These are phyloP conservation scores for Spodoptera exigua DNA, from an alignment of 2,888 invertebrate genomes.

Conservation along the genomic window DNA sequence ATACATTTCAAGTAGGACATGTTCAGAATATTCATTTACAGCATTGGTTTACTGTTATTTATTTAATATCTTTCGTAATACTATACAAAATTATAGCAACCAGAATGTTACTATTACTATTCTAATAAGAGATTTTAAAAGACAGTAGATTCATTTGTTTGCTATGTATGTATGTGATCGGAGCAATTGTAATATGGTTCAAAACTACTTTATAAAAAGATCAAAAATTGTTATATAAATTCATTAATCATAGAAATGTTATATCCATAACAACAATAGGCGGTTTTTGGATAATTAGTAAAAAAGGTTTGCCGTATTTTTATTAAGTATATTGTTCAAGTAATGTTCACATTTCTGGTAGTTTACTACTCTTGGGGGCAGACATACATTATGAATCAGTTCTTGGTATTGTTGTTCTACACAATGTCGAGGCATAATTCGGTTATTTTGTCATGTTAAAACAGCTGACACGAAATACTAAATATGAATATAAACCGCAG, in stretches of 20 bases:
- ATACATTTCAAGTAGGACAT: conserved; percentile 14
- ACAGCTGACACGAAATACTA: conserved; percentile 8
- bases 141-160: too few species aligned
- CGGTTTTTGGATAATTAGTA: conserved; percentile 65
- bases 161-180: too few species aligned
- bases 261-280: conserved; percentile 72
- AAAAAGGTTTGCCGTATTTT: conserved; percentile 57
- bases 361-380: conserved; percentile 16
- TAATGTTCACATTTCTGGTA: conserved; percentile 31
- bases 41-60: conserved; percentile 15
- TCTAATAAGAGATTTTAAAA: too few species aligned
- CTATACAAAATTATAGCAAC: too few species aligned
- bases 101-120: too few species aligned
- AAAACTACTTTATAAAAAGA: too few species aligned
- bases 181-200: too few species aligned
- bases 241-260: too few species aligned
- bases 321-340: conserved; percentile 53
- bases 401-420: conserved; percentile 29
- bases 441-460: conserved; percentile 39
- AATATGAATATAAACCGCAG: conserved; percentile 6
- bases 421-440: conserved; percentile 39
- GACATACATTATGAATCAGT: conserved; percentile 28
- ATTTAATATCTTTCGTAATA: conserved; percentile 2
- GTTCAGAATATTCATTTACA: conserved; percentile 22
- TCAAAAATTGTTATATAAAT: too few species aligned